Base-by-base conservation (phyloP, 2,797 vertebrate species). In the Danio jaintianensis region DNA sequence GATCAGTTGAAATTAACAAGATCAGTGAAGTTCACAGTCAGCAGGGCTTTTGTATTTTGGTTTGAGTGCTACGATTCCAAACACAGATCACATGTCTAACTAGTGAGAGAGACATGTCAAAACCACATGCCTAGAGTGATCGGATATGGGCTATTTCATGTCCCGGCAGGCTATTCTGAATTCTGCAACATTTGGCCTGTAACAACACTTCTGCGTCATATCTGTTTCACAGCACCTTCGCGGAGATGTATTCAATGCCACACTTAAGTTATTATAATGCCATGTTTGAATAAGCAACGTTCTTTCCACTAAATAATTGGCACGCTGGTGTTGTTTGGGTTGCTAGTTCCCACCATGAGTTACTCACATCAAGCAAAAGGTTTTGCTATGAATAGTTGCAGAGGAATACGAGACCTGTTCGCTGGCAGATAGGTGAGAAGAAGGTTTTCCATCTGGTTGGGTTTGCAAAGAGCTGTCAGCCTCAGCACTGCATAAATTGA, bases 401-500 rank as follows among this genome's bases (percentile, higher is more conserved):
- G 36, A 64, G 63, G 42, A 82, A 83, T 47, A 83, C 77, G 61
- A 80, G 74, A 77, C 20, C 5, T 0, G 2, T 69, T 64, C 55
- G 15, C 45, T 42, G 66, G 9, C 18, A 16, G 36, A 78, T 71
- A 42, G 62, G 56, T 75, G 66, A 64, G 16, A 11, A 64, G 66
- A 47, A 67, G 80, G 59, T 79, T 62, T 71, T 76, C 62, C 53
- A 76, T 64, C 59, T 72, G 75, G 52, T 61, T 68, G 53, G 67
- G 77, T 81, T 50, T 50, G 73, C 55, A 82, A 80, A 69, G 53
- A 59, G 38, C 42, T 47, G 74, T 72, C 62, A 59, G 20, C 63
- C 70, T 63, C 8, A 15, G 13, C 22, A 10, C 69, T 67, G 58
- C 63, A 7, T 79, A 83, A 89, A 91, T 89, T 79, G 85, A 88